A percentile compares a stretch with the other conserved stretches of the same genome.
phyloP scores from a whole-genome alignment of 2,113 vertebrate species.

The Piprites chloris region DNA sequence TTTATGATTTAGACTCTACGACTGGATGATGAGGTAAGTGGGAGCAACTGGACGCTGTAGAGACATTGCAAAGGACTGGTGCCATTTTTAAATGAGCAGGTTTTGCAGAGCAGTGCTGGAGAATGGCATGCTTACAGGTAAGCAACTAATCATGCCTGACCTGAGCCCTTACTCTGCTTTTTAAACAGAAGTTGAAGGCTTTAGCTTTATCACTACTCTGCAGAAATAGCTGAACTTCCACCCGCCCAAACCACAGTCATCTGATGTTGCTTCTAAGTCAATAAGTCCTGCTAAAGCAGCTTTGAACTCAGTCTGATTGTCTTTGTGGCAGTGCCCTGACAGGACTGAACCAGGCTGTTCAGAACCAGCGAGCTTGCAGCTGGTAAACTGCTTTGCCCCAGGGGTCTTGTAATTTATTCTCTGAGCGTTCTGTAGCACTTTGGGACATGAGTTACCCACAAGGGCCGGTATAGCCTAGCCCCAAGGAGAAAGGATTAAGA shows the following conservation, averaged over 20 bases:
- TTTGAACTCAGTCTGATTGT: neutral
- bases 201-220: neutral
- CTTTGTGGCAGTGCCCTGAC: neutral
- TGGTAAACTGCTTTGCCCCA: neutral
- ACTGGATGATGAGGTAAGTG: neutral
- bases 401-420: neutral
- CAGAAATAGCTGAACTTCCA: neutral
- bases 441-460: neutral
- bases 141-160: neutral
- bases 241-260: rapidly evolving
- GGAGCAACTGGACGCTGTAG: neutral
- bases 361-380: neutral
- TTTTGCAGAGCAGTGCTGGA: neutral
- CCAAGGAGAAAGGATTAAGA: neutral
- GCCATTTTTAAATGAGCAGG: neutral
- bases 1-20: neutral
- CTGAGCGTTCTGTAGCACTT: neutral
- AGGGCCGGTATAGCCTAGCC: neutral
- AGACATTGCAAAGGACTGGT: neutral
- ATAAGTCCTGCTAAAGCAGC: neutral
- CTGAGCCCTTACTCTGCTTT: neutral
- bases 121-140: neutral
- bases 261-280: neutral
- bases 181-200: neutral
- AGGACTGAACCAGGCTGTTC: neutral